Base-by-base conservation (phyloP, 2,113 vertebrate species). In the Cephalopholis sonnerati region DNA sequence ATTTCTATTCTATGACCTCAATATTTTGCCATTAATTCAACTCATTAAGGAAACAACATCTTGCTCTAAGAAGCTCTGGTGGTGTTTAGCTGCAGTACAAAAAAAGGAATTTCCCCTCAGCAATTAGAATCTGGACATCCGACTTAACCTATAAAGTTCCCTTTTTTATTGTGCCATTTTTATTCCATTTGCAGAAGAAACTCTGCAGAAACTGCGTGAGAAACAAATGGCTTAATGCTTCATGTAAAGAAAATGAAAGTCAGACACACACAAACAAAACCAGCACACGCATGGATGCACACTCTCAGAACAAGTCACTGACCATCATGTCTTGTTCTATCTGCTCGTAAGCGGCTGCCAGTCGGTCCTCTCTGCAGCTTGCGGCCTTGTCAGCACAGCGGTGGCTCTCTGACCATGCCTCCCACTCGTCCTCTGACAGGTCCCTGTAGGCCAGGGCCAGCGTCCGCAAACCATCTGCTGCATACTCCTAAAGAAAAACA, bases 271-370 rank as follows among this genome's bases (percentile, higher is more conserved):
- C 11, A 41, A 1, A 65, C 41, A 11, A 1, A 39, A 62, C 2
- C 24, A 36, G 1, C 32, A 63, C 53, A 71, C 13, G 22, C 16
- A 58, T 11, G 24, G 32, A 44, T 44, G 57, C 58, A 54, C 46
- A 29, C 46, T 16, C 41, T 48, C 17, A 81, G 61, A 65, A 12
- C 36, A 20, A 78, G 25, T 46, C 50, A 82, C 88, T 0, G 87
- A 99, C 98, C 97, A 95, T 96, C 97, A 99, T 96, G 82, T 99
- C 93, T 1, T 95, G 96, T 84, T 99, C 98, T 3, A 99, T 96
- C 80, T 98, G 96, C 4, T 98, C 97, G 0, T 99, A 99, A n/a
- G 96, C 77, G 3, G 91, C 96, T 11, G 96, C 96, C 88, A 99
- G 87, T 5, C 94, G 86, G 81, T 98, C 97, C 25, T 99, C 98